Percentiles rank a stretch among this genome's conserved stretches.
These are phyloP conservation scores for Tympanoctomys barrerae DNA, from an alignment of 2,797 vertebrate species.

Conservation along the genomic window DNA sequence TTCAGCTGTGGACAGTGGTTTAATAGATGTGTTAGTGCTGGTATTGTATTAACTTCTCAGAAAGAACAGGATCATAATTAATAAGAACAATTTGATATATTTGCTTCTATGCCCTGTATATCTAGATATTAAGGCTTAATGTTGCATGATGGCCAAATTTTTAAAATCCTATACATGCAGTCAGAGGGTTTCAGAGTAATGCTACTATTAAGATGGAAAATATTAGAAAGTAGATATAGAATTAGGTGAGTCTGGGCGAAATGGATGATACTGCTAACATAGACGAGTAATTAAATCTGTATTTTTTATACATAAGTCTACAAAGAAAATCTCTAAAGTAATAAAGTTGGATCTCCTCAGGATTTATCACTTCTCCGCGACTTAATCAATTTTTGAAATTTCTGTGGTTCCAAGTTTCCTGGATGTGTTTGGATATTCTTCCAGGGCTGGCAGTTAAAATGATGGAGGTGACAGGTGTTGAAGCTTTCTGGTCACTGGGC, in stretches of 20 bases:
- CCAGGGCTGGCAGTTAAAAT: conserved; percentile 28
- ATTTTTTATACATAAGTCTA: conserved; percentile 63
- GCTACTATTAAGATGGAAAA: conserved; percentile 67
- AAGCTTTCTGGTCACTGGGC: not conserved
- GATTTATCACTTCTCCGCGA: conserved; percentile 69
- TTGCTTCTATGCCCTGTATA: conserved; percentile 48
- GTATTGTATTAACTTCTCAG: conserved; percentile 41
- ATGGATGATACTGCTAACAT: conserved; percentile 60
- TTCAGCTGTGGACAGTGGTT: conserved; percentile 9
- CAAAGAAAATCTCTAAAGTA: conserved; percentile 75
- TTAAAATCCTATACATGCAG: conserved; percentile 51
- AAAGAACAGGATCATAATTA: conserved; percentile 53
- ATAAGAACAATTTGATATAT: conserved; percentile 60
- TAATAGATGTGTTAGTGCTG: conserved; percentile 6
- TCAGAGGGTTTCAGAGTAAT: conserved; percentile 66
- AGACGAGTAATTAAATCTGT: conserved; percentile 72
- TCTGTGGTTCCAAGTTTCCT: conserved; percentile 69
- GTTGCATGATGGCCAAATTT: conserved; percentile 70
- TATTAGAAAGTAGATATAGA: conserved; percentile 63
- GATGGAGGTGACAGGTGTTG: not conserved
- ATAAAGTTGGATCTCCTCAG: conserved; percentile 75
- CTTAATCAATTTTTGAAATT: conserved; percentile 71
- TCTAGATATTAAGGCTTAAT: conserved; percentile 74
- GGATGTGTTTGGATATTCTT: conserved; percentile 59
- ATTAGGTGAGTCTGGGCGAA: conserved; percentile 63